These are phyloP conservation scores for Vanacampus margaritifer DNA, from an alignment of 2,113 vertebrate species.

Conservation along the genomic window DNA sequence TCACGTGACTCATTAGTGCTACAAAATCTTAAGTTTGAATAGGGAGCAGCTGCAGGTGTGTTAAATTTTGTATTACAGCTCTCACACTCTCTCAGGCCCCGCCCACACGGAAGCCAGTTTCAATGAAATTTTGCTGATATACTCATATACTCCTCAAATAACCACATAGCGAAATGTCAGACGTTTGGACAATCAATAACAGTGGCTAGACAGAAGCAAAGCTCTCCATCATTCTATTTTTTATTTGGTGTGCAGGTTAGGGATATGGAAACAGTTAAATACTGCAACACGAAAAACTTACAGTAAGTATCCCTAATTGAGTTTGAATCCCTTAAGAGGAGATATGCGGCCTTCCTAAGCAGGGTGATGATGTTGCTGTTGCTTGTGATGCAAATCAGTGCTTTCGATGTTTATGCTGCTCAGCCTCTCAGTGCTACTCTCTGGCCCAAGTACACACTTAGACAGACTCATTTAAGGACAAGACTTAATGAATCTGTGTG, in stretches of 20 bases:
- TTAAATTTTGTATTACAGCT: too few species aligned
- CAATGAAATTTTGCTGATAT: background rate
- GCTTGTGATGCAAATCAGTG: slow-evolving; percentile 26
- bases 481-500: slow-evolving; percentile 52
- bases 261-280: background rate
- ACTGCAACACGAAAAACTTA: background rate
- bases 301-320: background rate
- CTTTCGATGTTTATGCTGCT: slow-evolving; percentile 29
- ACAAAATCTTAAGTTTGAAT: too few species aligned
- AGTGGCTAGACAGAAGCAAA: slow-evolving; percentile 12
- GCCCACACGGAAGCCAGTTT: too few species aligned
- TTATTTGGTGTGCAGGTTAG: background rate
- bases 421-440: slow-evolving; percentile 44
- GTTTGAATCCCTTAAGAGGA: background rate
- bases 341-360: background rate
- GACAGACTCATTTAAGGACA: slow-evolving; percentile 67
- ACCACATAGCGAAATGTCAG: slow-evolving; percentile 39
- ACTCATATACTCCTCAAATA: slow-evolving; percentile 13
- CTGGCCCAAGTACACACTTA: slow-evolving; percentile 51
- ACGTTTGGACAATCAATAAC: slow-evolving; percentile 30
- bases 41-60: too few species aligned
- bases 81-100: too few species aligned
- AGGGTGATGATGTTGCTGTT: background rate
- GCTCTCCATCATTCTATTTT: slow-evolving; percentile 16
- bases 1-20: too few species aligned